Conservation (phyloP, 1,140 invertebrate genomes). For the Drosophila pandora region DNA sequence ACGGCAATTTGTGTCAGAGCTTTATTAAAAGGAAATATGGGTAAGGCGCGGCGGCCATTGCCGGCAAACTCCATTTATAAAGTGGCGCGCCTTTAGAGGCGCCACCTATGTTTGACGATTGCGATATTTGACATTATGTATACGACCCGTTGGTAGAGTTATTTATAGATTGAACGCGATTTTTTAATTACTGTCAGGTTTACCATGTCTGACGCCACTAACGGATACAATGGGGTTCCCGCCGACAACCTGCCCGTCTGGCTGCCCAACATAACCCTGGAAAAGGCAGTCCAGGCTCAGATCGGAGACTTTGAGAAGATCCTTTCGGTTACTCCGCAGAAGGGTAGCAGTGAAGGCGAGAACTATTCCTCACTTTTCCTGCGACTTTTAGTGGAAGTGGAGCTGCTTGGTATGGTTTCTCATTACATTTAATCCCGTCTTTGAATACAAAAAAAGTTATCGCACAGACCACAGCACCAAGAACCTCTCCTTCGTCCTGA, state of each 20-base stretch:
- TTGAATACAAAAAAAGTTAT: background rate
- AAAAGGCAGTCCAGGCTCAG: slow-evolving; percentile 55
- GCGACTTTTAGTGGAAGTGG: slow-evolving; percentile 60
- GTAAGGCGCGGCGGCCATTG: background rate
- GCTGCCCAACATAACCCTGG: slow-evolving; percentile 62
- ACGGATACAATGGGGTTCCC: slow-evolving; percentile 35
- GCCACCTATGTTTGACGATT: slow-evolving; percentile 44
- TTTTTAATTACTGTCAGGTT: slow-evolving; percentile 18
- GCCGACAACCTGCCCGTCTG: slow-evolving; percentile 51
- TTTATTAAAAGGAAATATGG: slow-evolving; percentile 2
- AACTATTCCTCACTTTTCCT: slow-evolving; percentile 68
- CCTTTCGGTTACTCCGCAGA: slow-evolving; percentile 28
- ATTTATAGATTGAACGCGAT: background rate
- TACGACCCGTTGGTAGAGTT: slow-evolving; percentile 22
- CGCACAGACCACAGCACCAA: slow-evolving; percentile 55
- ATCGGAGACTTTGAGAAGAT: slow-evolving; percentile 62
- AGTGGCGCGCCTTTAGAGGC: slow-evolving; percentile 1
- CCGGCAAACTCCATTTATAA: slow-evolving; percentile 8
- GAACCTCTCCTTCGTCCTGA: slow-evolving; percentile 63
- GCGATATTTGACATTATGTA: slow-evolving; percentile 21
- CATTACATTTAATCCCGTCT: background rate
- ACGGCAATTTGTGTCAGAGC: background rate
- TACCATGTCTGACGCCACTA: slow-evolving; percentile 55
- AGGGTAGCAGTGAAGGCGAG: slow-evolving; percentile 40
- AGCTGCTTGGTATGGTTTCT: slow-evolving; percentile 52